Evolutionary conservation across 2,888 invertebrate species (phyloP).

Genomic region (Microdon myrmicae): DNA sequence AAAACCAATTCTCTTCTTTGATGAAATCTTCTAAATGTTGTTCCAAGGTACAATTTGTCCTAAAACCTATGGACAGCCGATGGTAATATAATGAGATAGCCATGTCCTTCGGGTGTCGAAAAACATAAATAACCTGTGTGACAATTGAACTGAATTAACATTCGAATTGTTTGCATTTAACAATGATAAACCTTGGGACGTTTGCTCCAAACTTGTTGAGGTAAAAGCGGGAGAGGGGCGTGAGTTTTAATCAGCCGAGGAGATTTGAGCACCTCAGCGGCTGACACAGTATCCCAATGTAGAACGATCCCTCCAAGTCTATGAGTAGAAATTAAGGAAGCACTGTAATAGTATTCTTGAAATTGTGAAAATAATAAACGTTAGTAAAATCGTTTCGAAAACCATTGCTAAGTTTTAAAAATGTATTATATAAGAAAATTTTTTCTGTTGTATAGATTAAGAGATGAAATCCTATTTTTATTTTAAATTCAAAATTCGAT

Average conservation of each 20-base stretch:
- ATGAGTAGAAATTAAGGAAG: too few relatives aligned
- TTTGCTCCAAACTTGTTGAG: slow-evolving; percentile 57
- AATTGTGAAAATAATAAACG: too few relatives aligned
- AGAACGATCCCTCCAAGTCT: too few relatives aligned
- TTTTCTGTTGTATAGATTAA: too few relatives aligned
- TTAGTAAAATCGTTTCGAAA: too few relatives aligned
- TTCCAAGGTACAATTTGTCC: slow-evolving; percentile 50
- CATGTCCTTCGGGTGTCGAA: slow-evolving; percentile 84
- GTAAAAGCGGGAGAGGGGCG: slow-evolving; percentile 56
- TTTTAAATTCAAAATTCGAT: too few relatives aligned
- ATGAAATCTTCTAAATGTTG: slow-evolving; percentile 46
- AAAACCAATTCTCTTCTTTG: too few relatives aligned
- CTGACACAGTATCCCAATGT: too few relatives aligned
- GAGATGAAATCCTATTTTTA: too few relatives aligned
- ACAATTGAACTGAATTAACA: neutral
- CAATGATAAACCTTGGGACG: slow-evolving; percentile 55
- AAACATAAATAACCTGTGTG: slow-evolving; percentile 77
- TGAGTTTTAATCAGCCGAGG: slow-evolving; percentile 61
- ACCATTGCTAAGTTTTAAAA: too few relatives aligned
- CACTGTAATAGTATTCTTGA: too few relatives aligned
- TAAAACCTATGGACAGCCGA: slow-evolving; percentile 33
- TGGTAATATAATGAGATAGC: slow-evolving; percentile 80
- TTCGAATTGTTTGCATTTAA: neutral
- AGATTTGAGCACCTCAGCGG: slow-evolving; percentile 41
- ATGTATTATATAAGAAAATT: too few relatives aligned